Base-by-base conservation (phyloP, 1,140 invertebrate genomes). In the Caenorhabditis tropicalis region DNA sequence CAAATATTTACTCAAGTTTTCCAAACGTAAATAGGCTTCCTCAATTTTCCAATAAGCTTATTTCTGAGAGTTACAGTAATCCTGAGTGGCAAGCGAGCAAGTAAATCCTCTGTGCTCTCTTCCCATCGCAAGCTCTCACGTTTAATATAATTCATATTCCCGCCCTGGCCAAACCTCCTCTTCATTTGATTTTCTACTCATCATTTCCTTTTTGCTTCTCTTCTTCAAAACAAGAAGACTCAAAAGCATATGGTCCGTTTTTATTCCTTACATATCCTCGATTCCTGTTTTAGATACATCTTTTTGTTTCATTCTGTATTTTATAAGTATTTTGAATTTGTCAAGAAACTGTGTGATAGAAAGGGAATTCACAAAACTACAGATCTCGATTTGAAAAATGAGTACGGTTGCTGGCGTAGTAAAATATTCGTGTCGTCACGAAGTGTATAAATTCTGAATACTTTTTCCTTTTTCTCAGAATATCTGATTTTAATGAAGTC, bases 141-240 rank as follows among this genome's bases (percentile, higher is more conserved):
- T 74, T 74, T 74, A 74, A 74, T 74, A 74, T 43, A 74, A 74
- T 74, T 74, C 65, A 74, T 74, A 43, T 46, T 74, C 36, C n/a
- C 33, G 36, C 36, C 33, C 16, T 74, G 33, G n/a, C 36, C 65
- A 74, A 43, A 24, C 65, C 36, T 43, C 65, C 36, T 43, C 65
- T 74, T 74, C 65, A 74, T 74, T 74, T 74, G 65, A 74, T 74
- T 74, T 43, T 74, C 21, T 24, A 74, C 33, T 43, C 65, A 43
- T 27, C 65, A 74, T 43, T 74, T 31, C 36, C 31, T 31, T 24
- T 24, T 24, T 24, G 12, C 10, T 24, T n/a, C 21, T 10, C 1
- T n/a, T 51, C 19, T 9, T 56, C 7, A 27, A 10, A 29, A n/a
- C 27, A 7, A 56, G 24, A 24, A 56, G 53, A 56, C 15, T 24